Conservation (phyloP, 2,797 vertebrate species). For the Muscicapa striata region DNA sequence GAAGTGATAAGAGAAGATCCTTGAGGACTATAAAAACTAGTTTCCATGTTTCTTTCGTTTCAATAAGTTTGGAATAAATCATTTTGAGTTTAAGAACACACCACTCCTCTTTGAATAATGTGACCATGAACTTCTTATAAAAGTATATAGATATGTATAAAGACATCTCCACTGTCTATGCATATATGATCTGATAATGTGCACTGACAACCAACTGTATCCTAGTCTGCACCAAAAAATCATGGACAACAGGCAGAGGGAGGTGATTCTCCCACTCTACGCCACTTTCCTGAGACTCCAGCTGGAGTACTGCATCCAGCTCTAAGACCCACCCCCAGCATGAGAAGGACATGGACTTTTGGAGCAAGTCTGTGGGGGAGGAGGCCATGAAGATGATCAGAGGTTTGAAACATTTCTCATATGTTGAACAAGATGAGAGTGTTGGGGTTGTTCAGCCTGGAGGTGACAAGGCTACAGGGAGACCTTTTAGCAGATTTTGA, state of each 20-base stretch:
- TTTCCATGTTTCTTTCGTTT: not conserved
- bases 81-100: not conserved
- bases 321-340: too few relatives aligned
- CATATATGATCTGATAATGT: not conserved
- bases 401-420: not conserved
- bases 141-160: not conserved
- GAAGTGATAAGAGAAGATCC: not conserved
- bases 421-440: not conserved
- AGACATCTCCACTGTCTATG: not conserved
- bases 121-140: not conserved
- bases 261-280: not conserved
- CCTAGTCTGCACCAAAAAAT: not conserved
- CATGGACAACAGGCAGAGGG: not conserved
- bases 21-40: not conserved
- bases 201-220: not conserved
- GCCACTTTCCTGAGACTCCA: not conserved
- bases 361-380: not conserved
- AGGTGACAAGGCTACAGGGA: not conserved
- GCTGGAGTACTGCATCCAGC: not conserved
- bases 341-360: accelerated
- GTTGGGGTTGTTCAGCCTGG: not conserved
- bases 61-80: not conserved
- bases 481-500: not conserved
- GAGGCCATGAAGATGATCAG: not conserved
- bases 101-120: not conserved